Evolutionary conservation across 2,888 invertebrate genomes (phyloP).

Genomic region (Acronicta aceris): DNA sequence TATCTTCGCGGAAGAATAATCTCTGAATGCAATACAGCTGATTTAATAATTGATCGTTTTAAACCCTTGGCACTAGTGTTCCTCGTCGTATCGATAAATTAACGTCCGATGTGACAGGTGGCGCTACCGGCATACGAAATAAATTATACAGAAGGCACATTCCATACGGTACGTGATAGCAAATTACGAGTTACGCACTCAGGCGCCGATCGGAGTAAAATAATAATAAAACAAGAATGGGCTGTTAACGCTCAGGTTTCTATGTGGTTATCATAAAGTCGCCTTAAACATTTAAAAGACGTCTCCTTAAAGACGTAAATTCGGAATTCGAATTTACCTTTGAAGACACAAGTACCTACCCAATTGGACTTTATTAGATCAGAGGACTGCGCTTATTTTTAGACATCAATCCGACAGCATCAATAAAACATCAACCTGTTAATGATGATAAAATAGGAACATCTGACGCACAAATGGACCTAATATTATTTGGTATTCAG

Average conservation of each 20-base stretch:
- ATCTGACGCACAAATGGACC: neutral
- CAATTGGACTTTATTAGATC: too few species aligned
- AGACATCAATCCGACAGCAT: too few species aligned
- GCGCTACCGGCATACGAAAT: constrained; percentile 29
- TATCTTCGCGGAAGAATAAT: neutral
- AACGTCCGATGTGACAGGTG: constrained; percentile 43
- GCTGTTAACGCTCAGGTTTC: too few species aligned
- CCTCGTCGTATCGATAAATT: constrained; percentile 40
- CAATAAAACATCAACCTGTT: too few species aligned
- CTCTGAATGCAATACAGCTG: constrained; percentile 6
- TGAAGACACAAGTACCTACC: too few species aligned
- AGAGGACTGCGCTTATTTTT: too few species aligned
- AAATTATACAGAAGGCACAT: constrained; percentile 26
- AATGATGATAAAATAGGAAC: too few species aligned
- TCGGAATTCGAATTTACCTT: too few species aligned
- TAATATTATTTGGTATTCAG: neutral
- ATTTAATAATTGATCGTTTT: constrained; percentile 40
- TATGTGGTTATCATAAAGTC: too few species aligned
- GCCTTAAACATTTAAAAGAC: too few species aligned
- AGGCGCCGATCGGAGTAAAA: neutral
- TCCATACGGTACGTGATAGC: neutral
- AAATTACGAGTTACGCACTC: neutral
- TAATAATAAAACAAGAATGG: neutral
- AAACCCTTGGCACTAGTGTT: constrained; percentile 45
- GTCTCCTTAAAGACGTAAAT: too few species aligned